These are phyloP conservation scores for Eurytoma californica DNA, from an alignment of 2,888 invertebrate genomes.

Conservation along the genomic window DNA sequence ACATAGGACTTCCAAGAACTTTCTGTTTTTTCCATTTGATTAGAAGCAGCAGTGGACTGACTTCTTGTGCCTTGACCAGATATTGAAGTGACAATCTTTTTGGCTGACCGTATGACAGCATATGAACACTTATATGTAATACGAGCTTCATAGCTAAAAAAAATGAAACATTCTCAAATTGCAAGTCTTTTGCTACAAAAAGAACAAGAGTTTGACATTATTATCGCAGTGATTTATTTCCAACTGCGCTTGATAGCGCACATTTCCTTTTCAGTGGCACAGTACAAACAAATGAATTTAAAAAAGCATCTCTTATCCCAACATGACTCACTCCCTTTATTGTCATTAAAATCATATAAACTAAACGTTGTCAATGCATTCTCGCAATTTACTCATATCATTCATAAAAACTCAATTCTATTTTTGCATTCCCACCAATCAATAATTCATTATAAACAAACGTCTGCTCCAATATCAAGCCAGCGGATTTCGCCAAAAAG, in stretches of 20 bases:
- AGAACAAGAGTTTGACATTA: background rate
- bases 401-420: background rate
- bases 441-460: conserved; percentile 1
- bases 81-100: conserved; percentile 49
- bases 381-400: background rate
- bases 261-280: conserved; percentile 15
- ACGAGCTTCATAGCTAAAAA: conserved; percentile 53
- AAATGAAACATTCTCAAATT: conserved; percentile 20
- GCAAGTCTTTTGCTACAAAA: background rate
- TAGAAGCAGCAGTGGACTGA: conserved; percentile 28
- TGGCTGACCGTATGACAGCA: conserved; percentile 52
- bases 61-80: conserved; percentile 49
- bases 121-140: conserved; percentile 56
- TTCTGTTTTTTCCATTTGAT: conserved; percentile 30
- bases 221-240: conserved; percentile 10
- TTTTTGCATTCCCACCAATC: background rate
- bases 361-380: background rate
- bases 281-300: conserved; percentile 29
- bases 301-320: background rate
- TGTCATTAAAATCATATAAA: conserved; percentile 2
- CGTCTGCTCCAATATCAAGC: background rate
- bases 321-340: conserved; percentile 30
- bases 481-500: background rate
- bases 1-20: conserved; percentile 60
- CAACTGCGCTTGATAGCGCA: conserved; percentile 4